phyloP scores from a whole-genome alignment of 2,888 invertebrate genomes.

The Frankliniella intonsa region DNA sequence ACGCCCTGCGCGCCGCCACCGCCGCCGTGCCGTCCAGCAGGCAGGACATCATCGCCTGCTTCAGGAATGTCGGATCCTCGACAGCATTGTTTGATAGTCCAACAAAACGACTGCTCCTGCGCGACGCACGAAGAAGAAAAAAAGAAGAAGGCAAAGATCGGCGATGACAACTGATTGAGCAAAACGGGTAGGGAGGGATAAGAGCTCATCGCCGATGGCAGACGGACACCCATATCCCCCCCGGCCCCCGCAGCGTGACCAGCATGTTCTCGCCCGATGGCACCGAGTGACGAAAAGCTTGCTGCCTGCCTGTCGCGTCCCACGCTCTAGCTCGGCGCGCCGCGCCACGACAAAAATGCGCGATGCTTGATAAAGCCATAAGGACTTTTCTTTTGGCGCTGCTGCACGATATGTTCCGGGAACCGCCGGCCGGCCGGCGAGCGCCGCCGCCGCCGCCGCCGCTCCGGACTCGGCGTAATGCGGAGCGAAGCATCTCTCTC shows the following conservation, averaged over 20 bases:
- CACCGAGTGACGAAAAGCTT: neutral
- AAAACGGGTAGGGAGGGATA: neutral
- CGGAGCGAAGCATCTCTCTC: neutral
- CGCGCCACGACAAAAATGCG: neutral
- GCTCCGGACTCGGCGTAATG: neutral
- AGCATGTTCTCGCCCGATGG: neutral
- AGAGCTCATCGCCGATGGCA: neutral
- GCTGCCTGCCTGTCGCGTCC: no score
- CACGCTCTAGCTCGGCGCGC: neutral
- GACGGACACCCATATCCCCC: neutral
- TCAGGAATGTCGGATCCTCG: no score
- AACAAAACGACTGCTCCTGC: neutral
- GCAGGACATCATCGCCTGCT: no score
- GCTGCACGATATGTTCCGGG: neutral
- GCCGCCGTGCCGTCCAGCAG: neutral
- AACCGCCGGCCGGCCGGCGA: neutral
- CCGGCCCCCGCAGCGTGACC: neutral
- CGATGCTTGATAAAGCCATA: conserved; percentile 16
- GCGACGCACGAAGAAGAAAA: neutral
- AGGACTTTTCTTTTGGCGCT: neutral
- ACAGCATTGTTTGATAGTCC: no score
- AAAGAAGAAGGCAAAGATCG: neutral
- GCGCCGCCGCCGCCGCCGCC: neutral
- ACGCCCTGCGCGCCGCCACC: neutral
- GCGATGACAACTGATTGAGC: neutral